Evolutionary conservation across 2,888 invertebrate genomes (phyloP), one percentile per base, ranked within the genome.

Genomic region (Lasioglossum zephyrum): DNA sequence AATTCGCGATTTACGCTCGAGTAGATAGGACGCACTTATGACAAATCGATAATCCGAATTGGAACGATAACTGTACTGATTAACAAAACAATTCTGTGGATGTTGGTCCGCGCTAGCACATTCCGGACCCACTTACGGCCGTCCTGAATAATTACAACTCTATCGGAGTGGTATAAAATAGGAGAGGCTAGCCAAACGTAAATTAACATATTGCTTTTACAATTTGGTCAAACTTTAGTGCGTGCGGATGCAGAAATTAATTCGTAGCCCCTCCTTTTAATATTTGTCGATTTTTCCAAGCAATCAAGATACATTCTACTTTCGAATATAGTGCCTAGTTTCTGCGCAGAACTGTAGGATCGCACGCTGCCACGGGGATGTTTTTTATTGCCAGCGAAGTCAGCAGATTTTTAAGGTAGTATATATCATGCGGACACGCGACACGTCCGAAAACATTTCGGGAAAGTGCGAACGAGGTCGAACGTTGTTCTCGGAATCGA

Each of bases 21-120:
- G 6, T 18, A 69, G 75, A 73, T 84, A 79, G 49, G 73, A 18
- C n/a, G 16, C 36, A 36, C 66, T 16, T 4, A 18, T 57, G 73
- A 22, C 66, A 69, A 76, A 79, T 73, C 66, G 72, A 85, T 79
- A 73, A 79, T 77, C 63, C 26, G 31, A 73, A 76, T 57, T 22
- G 69, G 73, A 74, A 70, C 47, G 41, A 76, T 47, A 76, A 66
- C 47, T 66, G 26, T 53, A 8, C 31, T 75, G 31, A 60, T 75
- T 39, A 72, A 66, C 74, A 70, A 39, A 47, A 75, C 66, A 53
- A 69, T 66, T 31, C 18, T 36, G 53, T 74, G 66, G 18, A 66
- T 36, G 66, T 66, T 66, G 36, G 66, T 22, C 36, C 66, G 31
- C 8, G 36, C 66, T 66, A 16, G 44, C 31, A 36, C 5, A 53